phyloP scores from a whole-genome alignment of 2,888 invertebrate genomes.

The Lobophora halterata region DNA sequence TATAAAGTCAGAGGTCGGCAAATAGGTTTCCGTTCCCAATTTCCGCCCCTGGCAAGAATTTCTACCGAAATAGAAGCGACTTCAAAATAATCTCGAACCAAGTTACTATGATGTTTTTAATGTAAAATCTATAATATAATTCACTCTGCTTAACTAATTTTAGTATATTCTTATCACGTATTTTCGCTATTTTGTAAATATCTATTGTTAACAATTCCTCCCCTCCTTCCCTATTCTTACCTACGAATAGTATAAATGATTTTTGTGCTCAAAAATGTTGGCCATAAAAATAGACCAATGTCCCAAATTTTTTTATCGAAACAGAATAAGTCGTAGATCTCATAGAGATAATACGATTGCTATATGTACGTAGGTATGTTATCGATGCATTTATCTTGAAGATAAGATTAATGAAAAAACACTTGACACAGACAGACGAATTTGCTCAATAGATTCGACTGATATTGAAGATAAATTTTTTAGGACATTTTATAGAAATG shows the following conservation, averaged over 20 bases:
- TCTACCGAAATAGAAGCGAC: slow-evolving; percentile 14
- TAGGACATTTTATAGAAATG: background rate
- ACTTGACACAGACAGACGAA: slow-evolving; percentile 32
- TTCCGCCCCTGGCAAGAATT: slow-evolving; percentile 16
- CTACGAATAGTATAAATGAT: too few relatives aligned
- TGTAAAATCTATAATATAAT: background rate
- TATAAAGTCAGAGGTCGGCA: slow-evolving; percentile 5
- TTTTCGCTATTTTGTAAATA: too few relatives aligned
- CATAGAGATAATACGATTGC: slow-evolving; percentile 14
- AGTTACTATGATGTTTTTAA: too few relatives aligned
- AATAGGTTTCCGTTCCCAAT: slow-evolving; percentile 18
- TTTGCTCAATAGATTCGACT: slow-evolving; percentile 32
- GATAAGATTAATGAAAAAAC: slow-evolving; percentile 36
- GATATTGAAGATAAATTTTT: slow-evolving; percentile 5
- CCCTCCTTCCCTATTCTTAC: too few relatives aligned
- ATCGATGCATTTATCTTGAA: slow-evolving; percentile 16
- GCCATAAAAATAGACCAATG: too few relatives aligned
- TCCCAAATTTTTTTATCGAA: slow-evolving; percentile 6
- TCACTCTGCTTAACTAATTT: too few relatives aligned
- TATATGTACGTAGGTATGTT: slow-evolving; percentile 3
- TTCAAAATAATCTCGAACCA: slow-evolving; percentile 22
- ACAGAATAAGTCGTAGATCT: slow-evolving; percentile 6
- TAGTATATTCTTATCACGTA: too few relatives aligned
- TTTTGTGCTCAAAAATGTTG: too few relatives aligned
- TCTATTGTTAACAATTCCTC: too few relatives aligned